Base-by-base conservation (phyloP, 2,797 vertebrate genomes). In the Lophotriccus pileatus region DNA sequence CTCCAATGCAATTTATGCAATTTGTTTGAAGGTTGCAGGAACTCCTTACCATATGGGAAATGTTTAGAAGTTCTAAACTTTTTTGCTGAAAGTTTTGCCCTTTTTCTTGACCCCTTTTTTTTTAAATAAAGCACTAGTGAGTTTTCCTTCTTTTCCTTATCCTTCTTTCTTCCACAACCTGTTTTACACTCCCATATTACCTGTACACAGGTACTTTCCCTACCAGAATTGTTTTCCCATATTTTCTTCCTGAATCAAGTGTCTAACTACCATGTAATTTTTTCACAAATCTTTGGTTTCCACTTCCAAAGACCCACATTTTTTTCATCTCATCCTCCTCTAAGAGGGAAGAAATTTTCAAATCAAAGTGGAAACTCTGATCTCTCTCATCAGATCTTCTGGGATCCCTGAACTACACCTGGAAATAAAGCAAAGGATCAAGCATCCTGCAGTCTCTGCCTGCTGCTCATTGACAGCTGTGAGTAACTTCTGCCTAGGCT, bases 91-190 rank as follows among this genome's bases (percentile, higher is more conserved):
- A 49, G 12, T 77, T 80, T 80, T 64, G 30, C 0, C 17, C 27
- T 12, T 37, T 68, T 91, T 59, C 13, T 52, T 52, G 27, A 2
- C 16, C 16, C 49, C 53, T 50, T 68, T 52, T 41, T 43, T 50
- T 14, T 0, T 19, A 1, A 55, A 19, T 52, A 52, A 52, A 59
- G 9, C 25, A 63, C 30, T 36, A 36, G 4, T 1, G 4, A 7
- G 8, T 56, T 93, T 90, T 69, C 36, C 22, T 68, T 12, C 58
- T 67, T 76, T 49, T 41, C 43, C 23, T 87, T 67, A n/a, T 41
- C 32, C 15, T 83, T 46, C 32, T 62, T 76, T 87, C 17, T 83
- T 83, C 34, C 84, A 25, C 34, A 37, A 14, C 13, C 24, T 87
- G 18, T 67, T 77, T 74, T 43, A 28, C 10, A 36, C 8, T 75